Evolutionary conservation across 2,888 invertebrate genomes (phyloP).

Genomic region (Acrobasis suavella): DNA sequence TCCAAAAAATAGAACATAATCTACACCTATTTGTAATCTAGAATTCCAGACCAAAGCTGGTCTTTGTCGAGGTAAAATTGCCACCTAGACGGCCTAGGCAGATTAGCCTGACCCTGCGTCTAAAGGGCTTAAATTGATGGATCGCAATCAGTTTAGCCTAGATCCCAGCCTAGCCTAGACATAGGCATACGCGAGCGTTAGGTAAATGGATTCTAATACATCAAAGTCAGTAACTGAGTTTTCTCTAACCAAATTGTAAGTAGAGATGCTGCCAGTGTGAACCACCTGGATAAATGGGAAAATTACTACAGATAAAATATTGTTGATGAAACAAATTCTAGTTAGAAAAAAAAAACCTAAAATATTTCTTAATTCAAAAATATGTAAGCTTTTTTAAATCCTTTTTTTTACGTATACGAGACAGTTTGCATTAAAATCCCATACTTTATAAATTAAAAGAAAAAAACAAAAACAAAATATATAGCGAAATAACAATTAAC

Average conservation of each 20-base stretch:
- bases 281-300: too few species aligned
- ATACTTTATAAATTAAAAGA: not conserved
- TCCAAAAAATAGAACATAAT: not conserved
- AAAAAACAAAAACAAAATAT: too few species aligned
- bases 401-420: too few species aligned
- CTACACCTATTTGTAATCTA: not conserved
- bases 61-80: not conserved
- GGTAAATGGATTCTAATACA: not conserved
- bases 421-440: too few species aligned
- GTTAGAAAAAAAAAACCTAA: too few species aligned
- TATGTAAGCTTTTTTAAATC: too few species aligned
- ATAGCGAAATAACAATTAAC: not conserved
- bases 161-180: not conserved
- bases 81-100: not conserved
- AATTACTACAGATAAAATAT: too few species aligned
- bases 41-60: not conserved
- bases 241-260: not conserved
- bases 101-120: conserved; percentile 9
- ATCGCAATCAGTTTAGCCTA: conserved; percentile 9
- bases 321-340: too few species aligned
- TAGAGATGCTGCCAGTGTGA: too few species aligned
- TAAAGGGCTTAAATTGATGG: conserved; percentile 11
- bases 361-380: too few species aligned
- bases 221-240: not conserved
- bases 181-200: not conserved